Evolutionary conservation across 2,797 vertebrate species (phyloP).

Genomic region (Euphonia xanthogaster): DNA sequence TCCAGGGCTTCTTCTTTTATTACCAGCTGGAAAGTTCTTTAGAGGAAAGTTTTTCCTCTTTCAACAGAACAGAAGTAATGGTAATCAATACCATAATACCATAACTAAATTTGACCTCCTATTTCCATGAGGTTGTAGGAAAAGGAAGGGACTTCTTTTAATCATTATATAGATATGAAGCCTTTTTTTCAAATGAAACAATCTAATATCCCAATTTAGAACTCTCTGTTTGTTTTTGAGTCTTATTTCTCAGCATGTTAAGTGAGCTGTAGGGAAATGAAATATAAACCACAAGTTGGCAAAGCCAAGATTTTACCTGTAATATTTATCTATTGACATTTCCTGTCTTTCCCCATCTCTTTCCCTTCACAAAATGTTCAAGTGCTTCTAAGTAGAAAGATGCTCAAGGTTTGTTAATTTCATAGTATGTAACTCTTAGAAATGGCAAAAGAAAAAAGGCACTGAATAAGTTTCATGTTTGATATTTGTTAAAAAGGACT

Average conservation of each 20-base stretch:
- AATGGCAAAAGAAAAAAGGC: background rate
- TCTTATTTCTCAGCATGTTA: background rate
- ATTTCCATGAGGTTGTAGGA: background rate
- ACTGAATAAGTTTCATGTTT: background rate
- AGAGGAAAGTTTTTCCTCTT: background rate
- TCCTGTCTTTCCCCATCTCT: background rate
- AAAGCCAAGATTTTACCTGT: background rate
- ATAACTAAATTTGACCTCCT: background rate
- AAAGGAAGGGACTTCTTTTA: background rate
- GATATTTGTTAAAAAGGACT: background rate
- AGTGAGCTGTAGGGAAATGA: background rate
- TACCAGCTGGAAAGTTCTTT: background rate
- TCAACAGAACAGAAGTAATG: background rate
- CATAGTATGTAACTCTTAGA: background rate
- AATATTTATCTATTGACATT: background rate
- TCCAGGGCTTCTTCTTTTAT: background rate
- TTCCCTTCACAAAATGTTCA: background rate
- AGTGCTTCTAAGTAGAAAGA: background rate
- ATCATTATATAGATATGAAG: background rate
- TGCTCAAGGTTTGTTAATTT: background rate
- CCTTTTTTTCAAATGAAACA: background rate
- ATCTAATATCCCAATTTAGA: slow-evolving; percentile 1
- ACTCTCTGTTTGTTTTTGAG: background rate
- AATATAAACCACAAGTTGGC: background rate
- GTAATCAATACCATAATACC: background rate